Percentiles rank a stretch among this genome's conserved stretches.
Evolutionary conservation across 2,797 vertebrate genomes (phyloP).

Genomic region (Sphenopsis melanotis): DNA sequence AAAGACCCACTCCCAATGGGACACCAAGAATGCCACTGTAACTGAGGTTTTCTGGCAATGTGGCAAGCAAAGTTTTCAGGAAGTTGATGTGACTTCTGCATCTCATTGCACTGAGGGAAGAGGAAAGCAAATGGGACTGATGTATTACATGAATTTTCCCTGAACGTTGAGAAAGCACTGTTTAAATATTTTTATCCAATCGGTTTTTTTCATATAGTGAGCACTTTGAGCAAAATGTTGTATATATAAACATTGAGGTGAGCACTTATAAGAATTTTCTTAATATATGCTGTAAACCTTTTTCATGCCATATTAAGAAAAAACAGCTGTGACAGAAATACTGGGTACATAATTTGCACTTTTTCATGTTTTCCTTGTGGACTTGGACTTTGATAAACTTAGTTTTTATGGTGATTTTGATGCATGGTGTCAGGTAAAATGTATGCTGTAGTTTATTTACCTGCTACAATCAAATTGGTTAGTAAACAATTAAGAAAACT

Average conservation of each 20-base stretch:
- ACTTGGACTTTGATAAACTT: constrained; percentile 77
- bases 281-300: constrained; percentile 71
- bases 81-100: constrained; percentile 28
- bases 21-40: constrained; percentile 73
- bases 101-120: constrained; percentile 53
- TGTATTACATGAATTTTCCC: constrained; percentile 36
- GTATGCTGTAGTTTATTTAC: constrained; percentile 63
- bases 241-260: constrained; percentile 69
- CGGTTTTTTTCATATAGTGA: constrained; percentile 73
- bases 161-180: constrained; percentile 58
- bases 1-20: constrained; percentile 81
- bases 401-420: constrained; percentile 77
- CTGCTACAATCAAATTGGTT: constrained; percentile 65
- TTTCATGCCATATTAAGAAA: constrained; percentile 67
- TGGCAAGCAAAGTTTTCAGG: constrained; percentile 10
- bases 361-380: constrained; percentile 72
- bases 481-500: constrained; percentile 66
- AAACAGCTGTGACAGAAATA: constrained; percentile 64
- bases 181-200: constrained; percentile 65
- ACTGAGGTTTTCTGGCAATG: neutral
- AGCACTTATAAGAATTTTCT: constrained; percentile 70
- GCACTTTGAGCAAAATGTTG: constrained; percentile 76
- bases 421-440: constrained; percentile 67
- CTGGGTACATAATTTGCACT: constrained; percentile 76
- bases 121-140: constrained; percentile 31